These are phyloP conservation scores for Zenarchopterus dispar DNA, from an alignment of 2,797 vertebrate genomes.

Conservation along the genomic window DNA sequence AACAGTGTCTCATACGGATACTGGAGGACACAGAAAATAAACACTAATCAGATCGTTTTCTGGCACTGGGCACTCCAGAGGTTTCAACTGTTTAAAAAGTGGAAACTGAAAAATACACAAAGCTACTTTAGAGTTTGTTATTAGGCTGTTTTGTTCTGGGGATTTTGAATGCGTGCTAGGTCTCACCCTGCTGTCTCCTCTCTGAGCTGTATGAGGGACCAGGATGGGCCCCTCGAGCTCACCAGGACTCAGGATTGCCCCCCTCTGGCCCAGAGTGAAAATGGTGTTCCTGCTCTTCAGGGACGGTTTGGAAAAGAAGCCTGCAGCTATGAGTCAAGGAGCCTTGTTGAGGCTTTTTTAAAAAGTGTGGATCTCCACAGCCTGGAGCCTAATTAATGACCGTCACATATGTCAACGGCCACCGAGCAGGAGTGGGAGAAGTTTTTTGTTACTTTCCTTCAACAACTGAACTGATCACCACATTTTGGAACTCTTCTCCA, in stretches of 20 bases:
- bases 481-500: no score
- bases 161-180: background rate
- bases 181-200: constrained; percentile 79
- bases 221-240: constrained; percentile 94
- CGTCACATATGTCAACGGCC: no score
- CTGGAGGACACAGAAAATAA: constrained; percentile 58
- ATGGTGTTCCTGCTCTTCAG: constrained; percentile 94
- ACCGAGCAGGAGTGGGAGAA: no score
- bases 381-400: no score
- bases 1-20: constrained; percentile 93
- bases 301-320: constrained; percentile 93
- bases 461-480: no score
- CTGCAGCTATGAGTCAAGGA: constrained; percentile 78
- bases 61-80: no score
- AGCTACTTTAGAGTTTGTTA: no score
- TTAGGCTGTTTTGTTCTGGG: no score
- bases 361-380: background rate
- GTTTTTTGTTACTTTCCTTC: no score
- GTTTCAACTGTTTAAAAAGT: no score
- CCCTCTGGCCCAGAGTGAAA: constrained; percentile 92
- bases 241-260: constrained; percentile 84
- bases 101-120: no score
- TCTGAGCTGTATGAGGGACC: constrained; percentile 91
- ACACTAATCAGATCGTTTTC: background rate
- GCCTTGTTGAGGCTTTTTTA: background rate